Base-by-base conservation (phyloP, 2,113 vertebrate genomes). In the Melanerpes formicivorus region DNA sequence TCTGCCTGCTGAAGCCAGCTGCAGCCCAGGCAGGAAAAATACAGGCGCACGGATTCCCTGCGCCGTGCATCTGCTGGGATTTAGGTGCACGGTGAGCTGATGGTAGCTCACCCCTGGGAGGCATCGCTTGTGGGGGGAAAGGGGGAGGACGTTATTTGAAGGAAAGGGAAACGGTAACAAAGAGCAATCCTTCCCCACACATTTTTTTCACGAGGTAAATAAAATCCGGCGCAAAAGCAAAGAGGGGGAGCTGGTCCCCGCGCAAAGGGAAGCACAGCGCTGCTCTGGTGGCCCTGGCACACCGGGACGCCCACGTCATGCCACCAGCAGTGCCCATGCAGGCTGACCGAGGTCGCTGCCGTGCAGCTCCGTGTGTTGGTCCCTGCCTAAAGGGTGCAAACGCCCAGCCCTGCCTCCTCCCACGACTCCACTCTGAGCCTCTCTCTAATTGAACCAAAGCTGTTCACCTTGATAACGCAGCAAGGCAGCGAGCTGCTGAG, bases 381-480 rank as follows among this genome's bases (percentile, higher is more conserved):
- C 91, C 42, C 55, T 82, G 78, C 90, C 91, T 70, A 3, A 87
- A 84, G 95, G 92, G 92, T 54, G 71, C 84, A 29, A 89, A 79
- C 17, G 37, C 86, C 83, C 87, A 95, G 76, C 90, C 55, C 83
- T 78, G 73, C 89, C 91, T 94, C 91, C 91, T 87, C 85, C 82
- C 79, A 37, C 56, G 30, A 4, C 82, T 82, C 81, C 3, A 42
- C 87, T 88, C 82, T 2, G 30, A 86, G 69, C 72, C 54, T 66
- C 76, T 77, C 93, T 86, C 85, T 89, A 91, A 93, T 89, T 81
- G 95, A 93, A 83, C 91, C 40, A 80, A 90, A 95, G 95, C 89
- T 93, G 92, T 92, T 96, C 90, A 90, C 95, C 95, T 95, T 95
- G 90, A 93, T 94, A 93, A 95, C 90, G 88, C 92, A 80, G 88